Base-by-base conservation (phyloP, 2,113 vertebrate genomes). In the Tympanuchus pallidicinctus region DNA sequence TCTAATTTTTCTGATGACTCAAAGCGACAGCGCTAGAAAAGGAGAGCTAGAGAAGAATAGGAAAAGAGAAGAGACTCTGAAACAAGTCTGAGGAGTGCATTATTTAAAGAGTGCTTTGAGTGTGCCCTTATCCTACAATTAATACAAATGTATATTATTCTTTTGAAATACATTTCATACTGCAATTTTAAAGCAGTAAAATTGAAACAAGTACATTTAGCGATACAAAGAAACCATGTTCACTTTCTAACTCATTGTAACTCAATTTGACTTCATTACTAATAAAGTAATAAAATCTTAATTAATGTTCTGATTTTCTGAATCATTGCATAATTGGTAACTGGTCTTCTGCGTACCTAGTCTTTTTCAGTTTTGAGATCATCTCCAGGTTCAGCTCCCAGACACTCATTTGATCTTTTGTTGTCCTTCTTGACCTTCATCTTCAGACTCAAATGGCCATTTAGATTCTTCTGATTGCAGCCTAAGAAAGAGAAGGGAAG, bases 181-280 rank as follows among this genome's bases (percentile, higher is more conserved):
- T 89, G 65, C 73, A 95, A 83, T 95, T 97, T 86, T 89, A 89
- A 93, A 94, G 93, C 40, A 89, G 59, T 94, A 96, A 96, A 97
- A 94, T 95, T 97, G 96, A 97, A 73, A 93, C 32, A 96, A 97
- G 94, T 92, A 67, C 43, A 91, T 95, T 97, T 96, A 96, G 77
- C 65, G 95, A 95, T 85, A 93, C 74, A 95, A 94, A 94, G 82
- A 59, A 59, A 59, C 30, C 32, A n/a, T 59, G 56, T 59, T 59
- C 56, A 59, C 56, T n/a, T 59, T 59, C 56, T 59, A 59, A n/a
- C 56, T 59, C 32, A 11, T 69, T 96, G 91, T 92, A 97, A 96
- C 85, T 96, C 95, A 96, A 90, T 91, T 89, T 43, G 30, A 95
- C 66, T 88, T 96, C 66, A 74, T 96, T 96, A 95, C 90, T 95